Evolutionary conservation across 2,888 invertebrate species (phyloP).

Genomic region (Notocelia uddmanniana): DNA sequence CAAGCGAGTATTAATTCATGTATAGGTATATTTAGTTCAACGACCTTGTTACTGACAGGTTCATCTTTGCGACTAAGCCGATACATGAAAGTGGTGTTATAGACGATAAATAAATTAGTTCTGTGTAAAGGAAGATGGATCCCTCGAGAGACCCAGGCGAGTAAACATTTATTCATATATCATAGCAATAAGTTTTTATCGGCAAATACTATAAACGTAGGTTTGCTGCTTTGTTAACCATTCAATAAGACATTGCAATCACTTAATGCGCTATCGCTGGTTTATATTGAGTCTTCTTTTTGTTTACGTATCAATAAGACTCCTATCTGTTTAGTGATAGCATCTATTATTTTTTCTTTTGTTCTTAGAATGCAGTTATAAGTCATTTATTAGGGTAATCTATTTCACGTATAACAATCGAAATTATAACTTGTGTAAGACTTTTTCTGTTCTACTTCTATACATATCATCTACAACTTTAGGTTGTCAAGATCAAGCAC

Average conservation of each 20-base stretch:
- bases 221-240: conserved; percentile 28
- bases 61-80: conserved; percentile 81
- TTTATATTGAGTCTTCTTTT: conserved; percentile 15
- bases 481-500: background rate
- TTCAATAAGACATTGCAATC: conserved; percentile 19
- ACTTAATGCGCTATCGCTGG: conserved; percentile 9
- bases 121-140: conserved; percentile 70
- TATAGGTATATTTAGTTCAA: conserved; percentile 85
- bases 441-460: background rate
- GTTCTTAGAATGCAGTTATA: background rate
- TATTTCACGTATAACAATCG: background rate
- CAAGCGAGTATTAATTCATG: conserved; percentile 68
- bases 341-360: conserved; percentile 1
- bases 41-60: conserved; percentile 86
- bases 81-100: conserved; percentile 80
- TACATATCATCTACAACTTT: background rate
- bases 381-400: background rate
- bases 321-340: background rate
- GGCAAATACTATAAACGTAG: background rate
- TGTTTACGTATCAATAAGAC: conserved; percentile 9
- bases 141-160: conserved; percentile 83
- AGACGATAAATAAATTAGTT: conserved; percentile 67
- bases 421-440: background rate
- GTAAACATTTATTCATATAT: conserved; percentile 49
- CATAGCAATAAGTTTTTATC: conserved; percentile 11